Evolutionary conservation across 2,888 invertebrate genomes (phyloP).

Genomic region (Hermaeophaga mercurialis): DNA sequence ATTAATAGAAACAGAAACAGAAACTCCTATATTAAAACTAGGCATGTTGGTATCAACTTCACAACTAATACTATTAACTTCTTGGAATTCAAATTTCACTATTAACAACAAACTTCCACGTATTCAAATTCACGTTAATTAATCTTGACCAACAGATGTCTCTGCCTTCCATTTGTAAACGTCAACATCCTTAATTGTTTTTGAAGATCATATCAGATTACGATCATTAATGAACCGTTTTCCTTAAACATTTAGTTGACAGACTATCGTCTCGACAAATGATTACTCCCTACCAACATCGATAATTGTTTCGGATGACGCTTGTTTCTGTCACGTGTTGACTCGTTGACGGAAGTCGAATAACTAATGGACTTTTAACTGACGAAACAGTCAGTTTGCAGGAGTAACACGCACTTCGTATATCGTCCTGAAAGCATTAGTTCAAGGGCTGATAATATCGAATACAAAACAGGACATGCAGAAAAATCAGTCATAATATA

Average conservation of each 20-base stretch:
- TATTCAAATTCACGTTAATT: background rate
- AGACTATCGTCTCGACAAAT: slow-evolving; percentile 22
- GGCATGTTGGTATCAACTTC: no score
- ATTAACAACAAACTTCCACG: no score
- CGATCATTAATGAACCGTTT: slow-evolving; percentile 6
- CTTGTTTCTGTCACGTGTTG: slow-evolving; percentile 36
- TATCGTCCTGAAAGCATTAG: no score
- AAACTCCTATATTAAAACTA: no score
- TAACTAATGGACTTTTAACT: slow-evolving; percentile 50
- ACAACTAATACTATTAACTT: no score
- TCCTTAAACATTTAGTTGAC: slow-evolving; percentile 11
- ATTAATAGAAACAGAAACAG: no score
- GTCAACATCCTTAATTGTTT: slow-evolving; percentile 10
- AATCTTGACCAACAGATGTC: background rate
- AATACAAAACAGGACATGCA: no score
- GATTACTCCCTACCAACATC: slow-evolving; percentile 16
- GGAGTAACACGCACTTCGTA: background rate
- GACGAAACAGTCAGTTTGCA: background rate
- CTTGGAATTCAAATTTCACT: no score
- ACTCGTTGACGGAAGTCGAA: slow-evolving; percentile 37
- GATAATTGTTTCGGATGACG: slow-evolving; percentile 35
- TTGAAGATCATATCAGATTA: slow-evolving; percentile 10
- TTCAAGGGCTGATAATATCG: no score
- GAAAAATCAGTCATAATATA: no score
- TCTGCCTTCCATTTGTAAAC: background rate